These are phyloP conservation scores for Rhamphomyia laevipes DNA, from an alignment of 2,888 invertebrate species.

Conservation along the genomic window DNA sequence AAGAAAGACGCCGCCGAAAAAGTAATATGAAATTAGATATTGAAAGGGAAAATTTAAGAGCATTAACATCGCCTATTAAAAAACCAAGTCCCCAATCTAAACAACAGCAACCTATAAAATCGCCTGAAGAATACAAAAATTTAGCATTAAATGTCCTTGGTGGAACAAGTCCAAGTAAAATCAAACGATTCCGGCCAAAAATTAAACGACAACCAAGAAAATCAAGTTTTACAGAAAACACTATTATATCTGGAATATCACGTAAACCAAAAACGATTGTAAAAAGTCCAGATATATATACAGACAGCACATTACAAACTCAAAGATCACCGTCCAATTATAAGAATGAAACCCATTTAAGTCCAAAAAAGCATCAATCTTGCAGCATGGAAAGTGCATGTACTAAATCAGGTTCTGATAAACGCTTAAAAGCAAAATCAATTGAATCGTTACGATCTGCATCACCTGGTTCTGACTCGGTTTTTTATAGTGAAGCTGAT, in stretches of 20 bases:
- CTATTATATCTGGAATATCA: background rate
- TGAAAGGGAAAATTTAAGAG: conserved; percentile 46
- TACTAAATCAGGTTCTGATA: conserved; percentile 31
- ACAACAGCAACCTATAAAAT: conserved; percentile 19
- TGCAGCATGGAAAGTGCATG: conserved; percentile 3
- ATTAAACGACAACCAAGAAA: conserved; percentile 33
- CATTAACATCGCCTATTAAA: conserved; percentile 39
- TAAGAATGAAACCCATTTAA: conserved; percentile 25
- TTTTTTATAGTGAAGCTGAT: conserved; percentile 74
- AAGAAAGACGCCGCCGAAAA: conserved; percentile 58
- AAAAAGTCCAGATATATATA: conserved; percentile 13
- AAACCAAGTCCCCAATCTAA: conserved; percentile 16
- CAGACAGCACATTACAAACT: background rate
- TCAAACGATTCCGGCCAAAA: conserved; percentile 37
- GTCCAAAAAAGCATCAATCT: conserved; percentile 25
- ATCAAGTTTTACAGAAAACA: conserved; percentile 24
- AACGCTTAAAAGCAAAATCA: conserved; percentile 65
- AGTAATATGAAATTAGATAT: conserved; percentile 67
- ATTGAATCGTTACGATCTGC: conserved; percentile 81
- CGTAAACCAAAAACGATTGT: conserved; percentile 5
- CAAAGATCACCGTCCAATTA: conserved; percentile 38
- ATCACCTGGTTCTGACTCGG: conserved; percentile 81
- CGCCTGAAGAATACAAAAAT: conserved; percentile 26
- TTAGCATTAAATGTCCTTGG: conserved; percentile 21
- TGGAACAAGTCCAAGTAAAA: conserved; percentile 32